Percentiles rank a stretch among this genome's conserved stretches.
phyloP scores from a whole-genome alignment of 2,113 vertebrate species.

The Brienomyrus longianalis region DNA sequence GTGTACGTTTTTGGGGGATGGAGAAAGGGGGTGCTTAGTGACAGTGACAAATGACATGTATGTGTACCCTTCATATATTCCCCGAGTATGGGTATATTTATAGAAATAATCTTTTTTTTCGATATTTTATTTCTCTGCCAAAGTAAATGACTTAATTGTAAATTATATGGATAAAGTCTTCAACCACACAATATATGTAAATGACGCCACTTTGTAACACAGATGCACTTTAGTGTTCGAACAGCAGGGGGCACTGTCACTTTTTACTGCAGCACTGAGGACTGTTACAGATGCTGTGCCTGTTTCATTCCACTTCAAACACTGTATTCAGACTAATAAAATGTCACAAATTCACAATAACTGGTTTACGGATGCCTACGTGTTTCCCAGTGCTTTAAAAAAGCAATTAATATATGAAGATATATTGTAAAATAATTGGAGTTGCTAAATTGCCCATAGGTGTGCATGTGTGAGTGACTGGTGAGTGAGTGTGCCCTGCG shows the following conservation, averaged over 20 bases:
- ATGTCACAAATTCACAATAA: not conserved
- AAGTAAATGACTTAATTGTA: not conserved
- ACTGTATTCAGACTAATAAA: not conserved
- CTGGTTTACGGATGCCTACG: not conserved
- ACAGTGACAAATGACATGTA: not conserved
- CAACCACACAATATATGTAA: not conserved
- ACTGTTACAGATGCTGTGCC: not conserved
- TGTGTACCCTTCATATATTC: not conserved
- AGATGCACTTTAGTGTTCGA: not conserved
- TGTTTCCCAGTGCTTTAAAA: no score
- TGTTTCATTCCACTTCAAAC: not conserved
- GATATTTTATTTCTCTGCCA: not conserved
- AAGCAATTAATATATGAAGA: no score
- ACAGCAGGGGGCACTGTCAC: not conserved
- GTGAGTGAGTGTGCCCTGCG: no score
- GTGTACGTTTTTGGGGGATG: not conserved
- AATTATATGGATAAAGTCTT: not conserved
- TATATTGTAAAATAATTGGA: no score
- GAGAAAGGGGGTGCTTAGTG: not conserved
- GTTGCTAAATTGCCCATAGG: no score
- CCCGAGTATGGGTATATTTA: not conserved
- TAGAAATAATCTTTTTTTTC: not conserved
- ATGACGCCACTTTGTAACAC: not conserved
- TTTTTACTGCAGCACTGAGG: not conserved
- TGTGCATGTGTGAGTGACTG: no score